Percentiles rank a stretch among this genome's conserved stretches.
Evolutionary conservation across 2,113 vertebrate species (phyloP).

Genomic region (Pyxicephalus adspersus): DNA sequence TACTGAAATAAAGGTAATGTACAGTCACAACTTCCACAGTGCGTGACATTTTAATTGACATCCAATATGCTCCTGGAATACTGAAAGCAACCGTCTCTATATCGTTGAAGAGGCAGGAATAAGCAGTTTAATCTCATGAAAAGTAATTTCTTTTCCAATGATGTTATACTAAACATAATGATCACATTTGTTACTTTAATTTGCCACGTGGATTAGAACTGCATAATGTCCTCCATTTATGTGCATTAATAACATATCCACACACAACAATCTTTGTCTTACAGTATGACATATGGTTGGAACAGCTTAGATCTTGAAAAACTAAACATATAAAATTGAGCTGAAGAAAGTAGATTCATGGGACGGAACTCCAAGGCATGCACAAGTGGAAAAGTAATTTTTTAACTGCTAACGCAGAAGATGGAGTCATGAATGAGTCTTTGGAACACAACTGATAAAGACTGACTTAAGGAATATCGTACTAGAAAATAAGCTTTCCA

Average conservation of each 20-base stretch:
- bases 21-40: constrained; percentile 42
- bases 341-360: constrained; percentile 34
- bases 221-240: constrained; percentile 44
- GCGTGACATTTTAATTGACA: constrained; percentile 54
- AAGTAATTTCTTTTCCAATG: constrained; percentile 46
- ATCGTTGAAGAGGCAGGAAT: constrained; percentile 34
- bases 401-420: constrained; percentile 29
- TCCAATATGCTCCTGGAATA: constrained; percentile 27
- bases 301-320: constrained; percentile 36
- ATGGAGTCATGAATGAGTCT: constrained; percentile 13
- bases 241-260: constrained; percentile 49
- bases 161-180: constrained; percentile 48
- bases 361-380: constrained; percentile 31
- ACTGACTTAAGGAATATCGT: constrained; percentile 21
- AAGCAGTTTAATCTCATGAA: constrained; percentile 26
- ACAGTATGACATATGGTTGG: constrained; percentile 48
- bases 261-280: constrained; percentile 51
- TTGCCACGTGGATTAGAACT: constrained; percentile 45
- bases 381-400: constrained; percentile 38
- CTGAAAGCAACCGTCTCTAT: constrained; percentile 24
- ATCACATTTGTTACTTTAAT: constrained; percentile 49
- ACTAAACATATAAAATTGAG: constrained; percentile 42
- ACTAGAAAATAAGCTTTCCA: constrained; percentile 20
- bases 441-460: constrained; percentile 22
- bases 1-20: constrained; percentile 19